Evolutionary conservation across 2,888 invertebrate genomes (phyloP), one percentile per base, ranked within the genome.

Genomic region (Drosophila paracracens): DNA sequence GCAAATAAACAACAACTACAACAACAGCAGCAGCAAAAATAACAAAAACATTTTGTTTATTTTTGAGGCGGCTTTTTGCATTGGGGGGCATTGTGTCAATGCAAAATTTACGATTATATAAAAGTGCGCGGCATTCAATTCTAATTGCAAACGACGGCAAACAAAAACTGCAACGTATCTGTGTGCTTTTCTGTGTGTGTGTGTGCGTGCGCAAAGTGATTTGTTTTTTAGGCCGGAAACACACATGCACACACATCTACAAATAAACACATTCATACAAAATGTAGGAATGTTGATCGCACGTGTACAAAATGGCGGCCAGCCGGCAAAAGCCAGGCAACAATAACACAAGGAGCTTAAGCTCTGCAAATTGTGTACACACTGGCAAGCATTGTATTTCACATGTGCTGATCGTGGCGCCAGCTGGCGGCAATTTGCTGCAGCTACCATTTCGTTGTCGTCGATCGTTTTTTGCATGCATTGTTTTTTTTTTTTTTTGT

Each of bases 41-140:
- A 57, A 63, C 4, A 52, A 61, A 29, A 64, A 61, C 40, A 68
- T 59, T 33, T 64, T 29, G 59, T 84, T 85, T 88, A 72, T 83
- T 82, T 82, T 81, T 68, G 27, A 72, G 72, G 69, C 76, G 75
- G 68, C 62, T 16, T 46, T 46, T 25, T 46, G 64, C 71, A 67
- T 56, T 56, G 56, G 38, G 54, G 72, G 62, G 84, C 81, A 79
- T 73, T 84, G 85, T 86, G 84, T 81, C 81, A 86, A 86, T 88
- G 82, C 78, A 87, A 81, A 78, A 74, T 84, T 72, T 62, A 80
- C 76, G 89, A 84, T 84, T 85, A 89, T 85, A 87, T 85, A 89
- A 87, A 82, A 70, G 78, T 82, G 88, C 85, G 85, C 89, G 85
- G 82, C 81, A 83, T 83, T 86, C 75, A 80, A 83, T 88, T 88